Base-by-base conservation (phyloP, 2,113 vertebrate genomes). In the Cyphomyrus discorhynchus region DNA sequence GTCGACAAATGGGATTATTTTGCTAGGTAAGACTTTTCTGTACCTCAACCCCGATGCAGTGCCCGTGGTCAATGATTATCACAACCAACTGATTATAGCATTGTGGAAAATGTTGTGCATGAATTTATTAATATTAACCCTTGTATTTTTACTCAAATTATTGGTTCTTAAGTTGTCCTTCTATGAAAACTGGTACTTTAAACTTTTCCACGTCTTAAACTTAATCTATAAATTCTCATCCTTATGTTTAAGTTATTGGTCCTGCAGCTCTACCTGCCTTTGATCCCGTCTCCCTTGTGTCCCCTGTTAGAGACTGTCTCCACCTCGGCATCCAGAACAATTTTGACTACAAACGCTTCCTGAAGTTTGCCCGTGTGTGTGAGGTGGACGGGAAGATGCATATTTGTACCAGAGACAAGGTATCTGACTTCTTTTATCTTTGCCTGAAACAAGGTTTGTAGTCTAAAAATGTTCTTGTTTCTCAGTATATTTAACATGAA, bases 1-100 rank as follows among this genome's bases (percentile, higher is more conserved):
- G 98, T 99, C 91, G 98, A 99, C 94, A 99, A 99, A 88, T 99
- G 98, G 98, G 98, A 99, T 94, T 99, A 99, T 92, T 98, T 99
- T 95, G 97, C 98, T 90, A 97, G 98, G 98, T 99, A 93, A 5
- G 89, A 2, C 8, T 1, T 86, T 50, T 86, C 10, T 6, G 15
- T n/a, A 45, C 21, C 24, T 49, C 9, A n/a, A 3, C 24, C 45
- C 27, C 10, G 0, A 70, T 31, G 10, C 27, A 11, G 62, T 70
- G 21, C 1, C 21, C 21, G 0, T 31, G 52, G 56, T 77, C 70
- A 39, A 5, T 39, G 74, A 80, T 80, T 39, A 80, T 19, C 35
- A 19, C 5, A 77, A 39, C 35, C 74, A 19, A 13, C 74, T 42
- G 74, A 19, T 42, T 80, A 74, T 74, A 35, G 11, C 6, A 35